These are phyloP conservation scores for Denticeps clupeoides DNA, from an alignment of 2,797 vertebrate species.

Conservation along the genomic window DNA sequence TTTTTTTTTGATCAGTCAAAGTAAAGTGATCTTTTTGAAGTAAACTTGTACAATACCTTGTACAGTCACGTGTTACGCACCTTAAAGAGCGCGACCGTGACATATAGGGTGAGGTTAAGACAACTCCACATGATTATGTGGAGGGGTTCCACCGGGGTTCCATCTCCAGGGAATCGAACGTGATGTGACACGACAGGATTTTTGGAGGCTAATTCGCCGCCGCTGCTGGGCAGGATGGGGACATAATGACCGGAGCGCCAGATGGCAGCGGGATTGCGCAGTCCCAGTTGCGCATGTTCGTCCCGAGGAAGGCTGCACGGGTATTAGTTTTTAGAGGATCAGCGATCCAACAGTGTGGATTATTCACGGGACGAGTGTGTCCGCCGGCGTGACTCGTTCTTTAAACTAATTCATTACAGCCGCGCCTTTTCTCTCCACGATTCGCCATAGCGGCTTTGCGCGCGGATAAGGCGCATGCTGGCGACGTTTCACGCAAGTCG, in stretches of 20 bases:
- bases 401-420: slow-evolving; percentile 85
- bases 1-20: no score
- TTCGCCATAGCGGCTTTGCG: slow-evolving; percentile 83
- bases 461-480: no score
- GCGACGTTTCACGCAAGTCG: no score
- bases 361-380: slow-evolving; percentile 75
- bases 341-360: slow-evolving; percentile 55
- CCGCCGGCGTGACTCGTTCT: slow-evolving; percentile 74
- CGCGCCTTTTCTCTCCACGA: slow-evolving; percentile 71
- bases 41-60: no score
- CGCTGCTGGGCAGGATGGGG: slow-evolving; percentile 26
- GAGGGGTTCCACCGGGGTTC: no score
- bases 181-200: slow-evolving; percentile 56
- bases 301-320: slow-evolving; percentile 52
- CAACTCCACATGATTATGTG: no score
- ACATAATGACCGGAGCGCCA: slow-evolving; percentile 69
- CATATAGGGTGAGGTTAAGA: no score
- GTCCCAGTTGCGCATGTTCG: slow-evolving; percentile 64
- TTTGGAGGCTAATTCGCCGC: no score
- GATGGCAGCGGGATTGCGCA: slow-evolving; percentile 73
- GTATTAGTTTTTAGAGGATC: slow-evolving; percentile 43
- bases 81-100: no score
- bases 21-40: no score
- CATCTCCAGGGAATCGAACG: slow-evolving; percentile 41
- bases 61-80: no score